phyloP scores from a whole-genome alignment of 2,113 vertebrate species.

The Suncus etruscus region DNA sequence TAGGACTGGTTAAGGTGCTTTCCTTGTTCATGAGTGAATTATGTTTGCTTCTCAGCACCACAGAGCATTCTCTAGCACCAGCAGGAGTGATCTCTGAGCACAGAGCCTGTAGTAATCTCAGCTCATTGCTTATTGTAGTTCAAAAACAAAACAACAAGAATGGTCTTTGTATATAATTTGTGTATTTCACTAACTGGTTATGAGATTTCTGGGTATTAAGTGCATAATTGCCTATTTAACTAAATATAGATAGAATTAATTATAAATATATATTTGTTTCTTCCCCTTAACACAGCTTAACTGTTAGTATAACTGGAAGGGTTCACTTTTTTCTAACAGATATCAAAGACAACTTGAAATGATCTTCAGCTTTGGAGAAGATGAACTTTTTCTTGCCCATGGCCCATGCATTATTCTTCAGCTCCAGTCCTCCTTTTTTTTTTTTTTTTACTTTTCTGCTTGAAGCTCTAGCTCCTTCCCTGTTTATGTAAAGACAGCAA shows the following conservation, averaged over 20 bases:
- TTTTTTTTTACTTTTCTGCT: neutral
- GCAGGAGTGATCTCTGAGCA: no score
- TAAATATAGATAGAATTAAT: neutral
- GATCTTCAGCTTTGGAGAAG: neutral
- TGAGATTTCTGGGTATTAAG: neutral
- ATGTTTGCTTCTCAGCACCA: no score
- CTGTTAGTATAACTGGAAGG: neutral
- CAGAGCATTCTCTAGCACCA: no score
- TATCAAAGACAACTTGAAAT: neutral
- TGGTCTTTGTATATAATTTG: neutral
- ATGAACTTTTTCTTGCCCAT: neutral
- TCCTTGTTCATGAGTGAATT: no score
- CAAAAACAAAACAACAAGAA: neutral
- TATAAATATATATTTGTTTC: neutral
- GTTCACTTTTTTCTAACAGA: neutral
- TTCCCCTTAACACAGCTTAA: neutral
- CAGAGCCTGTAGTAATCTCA: no score
- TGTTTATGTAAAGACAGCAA: neutral
- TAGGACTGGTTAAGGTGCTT: no score
- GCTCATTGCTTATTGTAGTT: no score
- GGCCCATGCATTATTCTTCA: neutral
- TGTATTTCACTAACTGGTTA: neutral
- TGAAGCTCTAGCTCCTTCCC: neutral
- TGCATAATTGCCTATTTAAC: neutral
- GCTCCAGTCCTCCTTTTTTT: neutral